Conservation (phyloP, 1,140 invertebrate species). For the Glossosoma conforme region DNA sequence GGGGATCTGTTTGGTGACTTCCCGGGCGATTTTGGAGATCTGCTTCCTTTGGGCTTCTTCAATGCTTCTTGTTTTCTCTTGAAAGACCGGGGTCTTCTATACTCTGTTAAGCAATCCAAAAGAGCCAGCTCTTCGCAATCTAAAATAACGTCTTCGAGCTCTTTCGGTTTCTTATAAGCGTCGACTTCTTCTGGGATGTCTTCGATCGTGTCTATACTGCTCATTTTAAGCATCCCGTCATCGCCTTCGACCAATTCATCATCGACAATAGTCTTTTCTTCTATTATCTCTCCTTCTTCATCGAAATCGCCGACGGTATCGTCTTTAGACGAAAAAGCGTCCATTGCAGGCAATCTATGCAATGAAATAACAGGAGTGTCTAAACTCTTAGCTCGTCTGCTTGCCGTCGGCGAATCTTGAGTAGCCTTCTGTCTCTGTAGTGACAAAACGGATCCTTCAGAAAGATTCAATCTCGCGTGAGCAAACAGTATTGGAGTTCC, state of each 20-base stretch:
- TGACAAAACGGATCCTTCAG: constrained; percentile 72
- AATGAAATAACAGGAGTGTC: constrained; percentile 77
- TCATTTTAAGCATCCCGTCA: constrained; percentile 33
- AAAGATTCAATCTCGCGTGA: constrained; percentile 69
- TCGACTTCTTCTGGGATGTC: constrained; percentile 51
- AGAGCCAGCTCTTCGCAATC: constrained; percentile 53
- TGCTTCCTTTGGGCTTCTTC: constrained; percentile 41
- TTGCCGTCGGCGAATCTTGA: constrained; percentile 65
- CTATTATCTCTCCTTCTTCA: constrained; percentile 59
- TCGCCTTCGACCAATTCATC: constrained; percentile 36
- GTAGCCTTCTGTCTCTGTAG: constrained; percentile 68
- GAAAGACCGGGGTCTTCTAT: constrained; percentile 47
- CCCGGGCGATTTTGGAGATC: constrained; percentile 24
- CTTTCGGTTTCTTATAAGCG: constrained; percentile 35
- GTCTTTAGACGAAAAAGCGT: constrained; percentile 82
- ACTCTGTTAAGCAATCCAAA: constrained; percentile 48
- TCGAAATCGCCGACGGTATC: constrained; percentile 70
- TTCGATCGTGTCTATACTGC: constrained; percentile 50
- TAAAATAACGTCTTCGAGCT: constrained; percentile 48
- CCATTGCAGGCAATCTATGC: constrained; percentile 71
- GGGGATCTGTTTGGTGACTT: constrained; percentile 36
- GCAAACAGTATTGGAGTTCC: constrained; percentile 74
- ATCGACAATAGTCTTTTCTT: constrained; percentile 52
- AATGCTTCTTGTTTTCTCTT: constrained; percentile 46
- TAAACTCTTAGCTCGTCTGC: constrained; percentile 72